Conservation (phyloP, 1,140 invertebrate genomes). For the Myzus persicae region DNA sequence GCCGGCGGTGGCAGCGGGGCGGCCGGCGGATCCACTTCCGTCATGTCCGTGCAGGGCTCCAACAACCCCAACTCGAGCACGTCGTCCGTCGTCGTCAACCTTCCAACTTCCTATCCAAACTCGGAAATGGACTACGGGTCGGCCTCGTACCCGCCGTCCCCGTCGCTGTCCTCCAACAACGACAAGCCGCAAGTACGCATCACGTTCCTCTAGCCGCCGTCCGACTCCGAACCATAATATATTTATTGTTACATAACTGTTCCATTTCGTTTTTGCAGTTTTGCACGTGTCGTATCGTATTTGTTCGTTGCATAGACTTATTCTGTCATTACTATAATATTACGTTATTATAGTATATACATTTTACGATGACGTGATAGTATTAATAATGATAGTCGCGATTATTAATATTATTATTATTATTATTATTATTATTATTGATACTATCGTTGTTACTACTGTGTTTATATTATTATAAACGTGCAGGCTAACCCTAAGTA, state of each 20-base stretch:
- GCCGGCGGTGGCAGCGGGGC: slow-evolving; percentile 10
- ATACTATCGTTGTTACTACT: background rate
- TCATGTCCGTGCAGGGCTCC: slow-evolving; percentile 61
- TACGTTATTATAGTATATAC: background rate
- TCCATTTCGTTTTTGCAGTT: background rate
- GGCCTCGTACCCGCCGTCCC: slow-evolving; percentile 61
- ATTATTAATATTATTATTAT: background rate
- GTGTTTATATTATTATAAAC: background rate
- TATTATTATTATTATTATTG: background rate
- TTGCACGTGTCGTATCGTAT: background rate
- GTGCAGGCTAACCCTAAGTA: background rate
- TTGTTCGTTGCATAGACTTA: background rate
- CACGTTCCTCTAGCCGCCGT: slow-evolving; percentile 62
- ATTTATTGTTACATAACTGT: slow-evolving; percentile 1
- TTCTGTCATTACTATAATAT: background rate
- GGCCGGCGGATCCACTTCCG: slow-evolving; percentile 9
- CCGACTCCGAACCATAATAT: background rate
- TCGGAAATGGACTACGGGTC: slow-evolving; percentile 63
- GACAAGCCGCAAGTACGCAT: slow-evolving; percentile 63
- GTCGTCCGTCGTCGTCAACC: slow-evolving; percentile 64
- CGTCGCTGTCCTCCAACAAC: slow-evolving; percentile 62
- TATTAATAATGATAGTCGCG: background rate
- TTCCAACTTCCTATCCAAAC: slow-evolving; percentile 63
- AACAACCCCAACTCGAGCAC: slow-evolving; percentile 64
- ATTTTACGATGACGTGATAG: background rate